These are phyloP conservation scores for Scophthalmus maximus DNA, from an alignment of 2,113 vertebrate species.

Conservation along the genomic window DNA sequence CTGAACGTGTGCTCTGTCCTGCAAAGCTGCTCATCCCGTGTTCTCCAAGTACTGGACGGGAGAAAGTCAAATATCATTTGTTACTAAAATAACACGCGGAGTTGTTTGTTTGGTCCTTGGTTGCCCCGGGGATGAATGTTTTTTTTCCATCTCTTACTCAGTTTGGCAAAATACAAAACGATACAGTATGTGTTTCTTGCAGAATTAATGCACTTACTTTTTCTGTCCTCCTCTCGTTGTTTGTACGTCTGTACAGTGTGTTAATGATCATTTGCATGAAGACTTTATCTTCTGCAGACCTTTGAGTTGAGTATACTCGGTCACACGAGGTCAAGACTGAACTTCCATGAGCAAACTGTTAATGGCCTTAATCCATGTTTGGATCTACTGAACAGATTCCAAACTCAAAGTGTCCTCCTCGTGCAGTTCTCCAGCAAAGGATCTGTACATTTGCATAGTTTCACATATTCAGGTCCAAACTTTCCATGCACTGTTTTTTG, in stretches of 20 bases:
- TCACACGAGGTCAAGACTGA: neutral
- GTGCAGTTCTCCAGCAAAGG: too few species aligned
- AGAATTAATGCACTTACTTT: slow-evolving; percentile 44
- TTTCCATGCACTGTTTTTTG: neutral
- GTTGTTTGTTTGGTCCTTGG: too few species aligned
- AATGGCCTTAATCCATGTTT: slow-evolving; percentile 1
- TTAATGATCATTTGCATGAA: neutral
- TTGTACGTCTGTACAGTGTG: too few species aligned
- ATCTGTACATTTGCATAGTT: neutral
- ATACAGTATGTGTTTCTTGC: neutral
- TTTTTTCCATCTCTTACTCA: too few species aligned
- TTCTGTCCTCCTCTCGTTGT: slow-evolving; percentile 2
- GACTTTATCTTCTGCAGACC: neutral
- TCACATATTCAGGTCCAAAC: slow-evolving; percentile 1
- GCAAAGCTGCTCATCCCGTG: neutral
- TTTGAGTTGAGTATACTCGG: too few species aligned
- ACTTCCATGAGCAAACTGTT: neutral
- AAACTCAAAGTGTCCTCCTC: too few species aligned
- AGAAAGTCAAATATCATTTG: too few species aligned
- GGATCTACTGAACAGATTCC: neutral
- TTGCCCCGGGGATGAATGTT: too few species aligned
- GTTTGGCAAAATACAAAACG: neutral
- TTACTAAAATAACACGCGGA: too few species aligned
- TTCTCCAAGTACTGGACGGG: neutral
- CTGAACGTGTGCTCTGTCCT: slow-evolving; percentile 70